Conservation (phyloP, 2,113 vertebrate genomes). For the Myiagra hebetior region DNA sequence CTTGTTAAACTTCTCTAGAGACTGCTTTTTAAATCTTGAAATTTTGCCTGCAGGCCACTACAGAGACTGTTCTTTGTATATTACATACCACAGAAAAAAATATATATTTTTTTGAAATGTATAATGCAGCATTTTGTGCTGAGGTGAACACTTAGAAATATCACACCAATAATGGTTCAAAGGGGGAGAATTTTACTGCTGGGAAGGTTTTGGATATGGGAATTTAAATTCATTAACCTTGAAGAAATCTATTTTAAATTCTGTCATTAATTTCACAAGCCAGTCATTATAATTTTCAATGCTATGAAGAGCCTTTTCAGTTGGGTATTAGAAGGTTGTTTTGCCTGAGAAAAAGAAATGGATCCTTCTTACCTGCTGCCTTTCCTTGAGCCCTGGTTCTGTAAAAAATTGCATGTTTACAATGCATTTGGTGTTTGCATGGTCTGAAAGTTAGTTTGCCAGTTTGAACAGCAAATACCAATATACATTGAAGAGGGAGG, state of each 20-base stretch:
- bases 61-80: background rate
- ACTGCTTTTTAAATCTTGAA: background rate
- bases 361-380: background rate
- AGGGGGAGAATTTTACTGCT: background rate
- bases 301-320: background rate
- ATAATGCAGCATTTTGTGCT: background rate
- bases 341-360: background rate
- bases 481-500: background rate
- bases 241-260: background rate
- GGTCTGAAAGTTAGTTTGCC: background rate
- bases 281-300: background rate
- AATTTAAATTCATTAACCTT: conserved; percentile 33
- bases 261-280: background rate
- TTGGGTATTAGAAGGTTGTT: background rate
- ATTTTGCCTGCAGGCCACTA: conserved; percentile 24
- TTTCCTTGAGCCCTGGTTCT: background rate
- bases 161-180: background rate
- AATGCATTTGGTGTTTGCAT: background rate
- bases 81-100: background rate
- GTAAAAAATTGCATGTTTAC: background rate
- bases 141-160: conserved; percentile 5
- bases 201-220: background rate
- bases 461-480: background rate
- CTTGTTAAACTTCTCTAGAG: background rate
- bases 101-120: background rate